These are phyloP conservation scores for Yponomeuta malinellus DNA, from an alignment of 2,888 invertebrate species.

Conservation along the genomic window DNA sequence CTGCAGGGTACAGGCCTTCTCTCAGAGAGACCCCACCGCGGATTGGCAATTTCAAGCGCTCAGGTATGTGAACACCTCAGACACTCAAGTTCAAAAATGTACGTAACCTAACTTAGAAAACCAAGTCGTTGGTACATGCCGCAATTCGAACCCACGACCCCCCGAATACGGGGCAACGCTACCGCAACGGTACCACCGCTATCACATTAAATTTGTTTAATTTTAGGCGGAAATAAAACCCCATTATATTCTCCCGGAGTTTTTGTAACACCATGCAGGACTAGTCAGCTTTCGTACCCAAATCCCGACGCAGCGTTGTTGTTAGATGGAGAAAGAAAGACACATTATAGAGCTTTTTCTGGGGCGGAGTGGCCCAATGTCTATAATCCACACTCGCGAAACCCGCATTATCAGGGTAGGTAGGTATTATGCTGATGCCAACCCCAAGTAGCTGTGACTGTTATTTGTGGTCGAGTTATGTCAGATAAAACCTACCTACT, in stretches of 20 bases:
- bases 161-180: too few species aligned
- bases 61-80: too few species aligned
- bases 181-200: too few species aligned
- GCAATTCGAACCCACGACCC: too few species aligned
- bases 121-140: too few species aligned
- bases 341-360: conserved; percentile 52
- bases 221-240: too few species aligned
- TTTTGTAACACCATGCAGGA: neutral
- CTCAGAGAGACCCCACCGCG: too few species aligned
- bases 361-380: conserved; percentile 33
- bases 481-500: neutral
- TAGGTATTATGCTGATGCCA: conserved; percentile 64
- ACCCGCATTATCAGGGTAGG: conserved; percentile 49
- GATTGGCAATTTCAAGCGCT: too few species aligned
- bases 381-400: conserved; percentile 61
- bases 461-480: conserved; percentile 2
- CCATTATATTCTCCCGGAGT: neutral
- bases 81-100: too few species aligned
- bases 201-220: too few species aligned
- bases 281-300: neutral
- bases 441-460: conserved; percentile 22
- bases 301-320: neutral
- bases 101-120: too few species aligned
- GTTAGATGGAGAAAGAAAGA: neutral
- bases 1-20: too few species aligned